Percentiles rank a stretch among this genome's conserved stretches.
phyloP scores from a whole-genome alignment of 2,888 invertebrate genomes.

The Acanthosepion lycidas region DNA sequence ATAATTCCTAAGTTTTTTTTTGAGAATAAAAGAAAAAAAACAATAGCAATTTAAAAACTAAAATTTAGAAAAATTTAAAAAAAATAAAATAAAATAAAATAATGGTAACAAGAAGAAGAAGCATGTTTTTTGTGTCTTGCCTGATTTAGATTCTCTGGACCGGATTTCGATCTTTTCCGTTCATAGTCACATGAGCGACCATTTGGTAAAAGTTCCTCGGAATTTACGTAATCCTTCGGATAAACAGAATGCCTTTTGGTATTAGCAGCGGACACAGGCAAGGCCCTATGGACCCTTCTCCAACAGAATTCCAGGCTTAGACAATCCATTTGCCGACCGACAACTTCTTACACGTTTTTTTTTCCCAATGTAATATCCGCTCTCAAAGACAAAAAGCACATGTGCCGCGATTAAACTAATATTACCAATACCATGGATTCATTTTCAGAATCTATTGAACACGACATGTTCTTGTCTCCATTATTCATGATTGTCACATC shows the following conservation, averaged over 20 bases:
- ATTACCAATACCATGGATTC: too few relatives aligned
- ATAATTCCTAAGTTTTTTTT: too few relatives aligned
- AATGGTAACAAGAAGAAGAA: background rate
- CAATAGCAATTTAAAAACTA: too few relatives aligned
- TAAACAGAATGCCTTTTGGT: conserved; percentile 9
- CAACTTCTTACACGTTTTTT: background rate
- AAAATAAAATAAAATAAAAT: background rate
- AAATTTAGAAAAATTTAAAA: too few relatives aligned
- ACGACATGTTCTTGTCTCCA: too few relatives aligned
- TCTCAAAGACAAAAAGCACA: background rate
- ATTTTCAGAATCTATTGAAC: too few relatives aligned
- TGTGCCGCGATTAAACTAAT: background rate
- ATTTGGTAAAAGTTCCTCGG: conserved; percentile 33
- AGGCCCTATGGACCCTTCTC: conserved; percentile 1
- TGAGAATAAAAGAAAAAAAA: too few relatives aligned
- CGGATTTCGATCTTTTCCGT: background rate
- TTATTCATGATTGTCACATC: too few relatives aligned
- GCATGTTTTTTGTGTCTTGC: background rate
- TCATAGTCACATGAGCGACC: background rate
- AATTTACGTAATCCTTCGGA: background rate
- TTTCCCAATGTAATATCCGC: too few relatives aligned
- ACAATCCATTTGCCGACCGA: conserved; percentile 1
- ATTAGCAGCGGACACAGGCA: background rate
- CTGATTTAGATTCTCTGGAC: background rate
- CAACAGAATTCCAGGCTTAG: background rate